Base-by-base conservation (phyloP, 1,140 invertebrate genomes). In the Venustaconcha ellipsiformis region DNA sequence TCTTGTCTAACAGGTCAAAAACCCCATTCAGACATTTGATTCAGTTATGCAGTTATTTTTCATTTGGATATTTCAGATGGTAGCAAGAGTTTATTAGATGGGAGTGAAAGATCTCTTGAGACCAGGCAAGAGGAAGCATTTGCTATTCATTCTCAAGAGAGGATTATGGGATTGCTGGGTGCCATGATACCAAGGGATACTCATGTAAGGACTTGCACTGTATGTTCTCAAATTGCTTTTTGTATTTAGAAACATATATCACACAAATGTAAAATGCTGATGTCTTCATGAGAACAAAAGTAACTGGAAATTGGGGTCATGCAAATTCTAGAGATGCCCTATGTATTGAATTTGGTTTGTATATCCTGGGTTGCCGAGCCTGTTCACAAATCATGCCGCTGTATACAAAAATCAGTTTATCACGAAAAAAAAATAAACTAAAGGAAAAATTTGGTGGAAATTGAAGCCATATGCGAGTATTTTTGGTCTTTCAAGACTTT, bases 161-260 rank as follows among this genome's bases (percentile, higher is more conserved):
- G 87, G 70, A 86, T 90, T 65, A 88, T 90, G 86, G 88, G 88
- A 80, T 74, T 90, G 70, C 82, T 89, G 14, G 89, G 89, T 14
- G 85, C 86, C 14, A 86, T 89, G 81, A 86, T 89, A 48, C 84
- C 87, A 64, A 67, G 74, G 63, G 83, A 84, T 67, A 76, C 78
- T 70, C 82, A 87, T 76, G 86, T 84, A 67, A 72, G 63, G 58
- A 57, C 26, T 57, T 37, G 30, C 67, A 6, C 20, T 37, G 6
- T 8, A n/a, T 23, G 8, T 62, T 4, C 59, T 14, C 2, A 18
- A 26, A 20, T 66, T 20, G 3, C 23, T 48, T 14, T 17, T 11
- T 66, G 14, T 23, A 48, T 66, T 20, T 48, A 18, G 26, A 48
- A 26, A 48, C 23, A 66, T 30, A 66, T 14, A 14, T 66, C 8